These are phyloP conservation scores for Phoxinus phoxinus DNA, from an alignment of 2,113 vertebrate genomes.

Conservation along the genomic window DNA sequence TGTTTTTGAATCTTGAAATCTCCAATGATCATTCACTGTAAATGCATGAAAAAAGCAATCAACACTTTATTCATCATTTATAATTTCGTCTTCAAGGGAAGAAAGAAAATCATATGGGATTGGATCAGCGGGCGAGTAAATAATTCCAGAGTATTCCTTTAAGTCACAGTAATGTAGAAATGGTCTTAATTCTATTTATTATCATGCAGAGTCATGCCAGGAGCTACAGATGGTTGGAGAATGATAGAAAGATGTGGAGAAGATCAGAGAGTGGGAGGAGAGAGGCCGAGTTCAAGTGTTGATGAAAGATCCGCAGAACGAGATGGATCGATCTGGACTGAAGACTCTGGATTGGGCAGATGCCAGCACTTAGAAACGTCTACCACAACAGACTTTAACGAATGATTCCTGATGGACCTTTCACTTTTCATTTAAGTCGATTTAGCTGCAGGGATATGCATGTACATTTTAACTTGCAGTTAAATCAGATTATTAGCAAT, in stretches of 20 bases:
- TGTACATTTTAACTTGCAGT: neutral
- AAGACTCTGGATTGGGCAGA: slow-evolving; percentile 7
- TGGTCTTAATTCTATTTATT: slow-evolving; percentile 50
- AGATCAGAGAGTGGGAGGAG: slow-evolving; percentile 54
- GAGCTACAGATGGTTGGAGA: slow-evolving; percentile 68
- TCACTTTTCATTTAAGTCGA: slow-evolving; percentile 22
- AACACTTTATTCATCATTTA: neutral
- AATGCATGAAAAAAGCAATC: neutral
- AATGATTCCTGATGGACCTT: slow-evolving; percentile 34
- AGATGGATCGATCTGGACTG: slow-evolving; percentile 13
- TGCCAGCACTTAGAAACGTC: slow-evolving; percentile 35
- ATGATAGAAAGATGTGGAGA: slow-evolving; percentile 54
- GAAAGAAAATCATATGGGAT: neutral
- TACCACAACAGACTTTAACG: neutral
- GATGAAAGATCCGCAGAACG: slow-evolving; percentile 21
- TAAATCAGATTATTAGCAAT: neutral
- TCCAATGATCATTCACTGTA: neutral
- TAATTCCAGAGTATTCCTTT: neutral
- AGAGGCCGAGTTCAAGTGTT: slow-evolving; percentile 34
- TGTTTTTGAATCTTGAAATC: neutral
- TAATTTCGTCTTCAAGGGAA: neutral
- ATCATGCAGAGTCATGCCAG: slow-evolving; percentile 63
- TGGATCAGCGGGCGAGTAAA: neutral
- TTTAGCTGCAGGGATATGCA: neutral
- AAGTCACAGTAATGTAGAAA: slow-evolving; percentile 3